phyloP scores from a whole-genome alignment of 2,113 vertebrate species.

The Martes martes region DNA sequence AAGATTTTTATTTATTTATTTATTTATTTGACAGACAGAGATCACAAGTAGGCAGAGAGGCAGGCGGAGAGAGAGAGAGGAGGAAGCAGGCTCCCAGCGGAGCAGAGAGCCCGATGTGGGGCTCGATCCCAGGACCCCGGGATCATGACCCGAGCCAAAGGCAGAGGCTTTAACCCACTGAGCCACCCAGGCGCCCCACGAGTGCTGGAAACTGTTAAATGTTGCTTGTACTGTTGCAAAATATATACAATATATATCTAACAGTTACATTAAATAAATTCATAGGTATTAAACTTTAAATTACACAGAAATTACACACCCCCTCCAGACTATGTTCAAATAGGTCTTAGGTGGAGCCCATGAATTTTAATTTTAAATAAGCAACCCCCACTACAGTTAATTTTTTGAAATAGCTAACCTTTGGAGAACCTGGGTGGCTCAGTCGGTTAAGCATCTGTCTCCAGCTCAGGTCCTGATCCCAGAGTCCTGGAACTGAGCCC shows the following conservation, averaged over 20 bases:
- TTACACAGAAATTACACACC: background rate
- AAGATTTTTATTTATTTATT: too few relatives aligned
- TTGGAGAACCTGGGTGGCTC: background rate
- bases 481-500: too few relatives aligned
- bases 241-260: background rate
- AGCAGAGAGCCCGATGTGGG: too few relatives aligned
- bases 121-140: too few relatives aligned
- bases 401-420: background rate
- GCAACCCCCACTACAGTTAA: background rate
- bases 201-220: background rate
- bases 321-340: background rate
- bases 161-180: too few relatives aligned
- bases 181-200: background rate
- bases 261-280: background rate
- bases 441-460: too few relatives aligned
- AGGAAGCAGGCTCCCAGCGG: too few relatives aligned
- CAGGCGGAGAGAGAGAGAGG: too few relatives aligned
- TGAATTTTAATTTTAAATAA: constrained; percentile 23
- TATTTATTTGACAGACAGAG: too few relatives aligned
- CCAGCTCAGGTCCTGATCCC: too few relatives aligned
- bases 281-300: background rate
- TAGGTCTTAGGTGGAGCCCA: background rate
- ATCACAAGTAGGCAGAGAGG: too few relatives aligned
- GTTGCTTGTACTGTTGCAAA: background rate
- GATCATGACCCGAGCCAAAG: too few relatives aligned